These are phyloP conservation scores for Apostichopus japonicus DNA, from an alignment of 35 echinoderm and acorn worm genomes.

Conservation along the genomic window DNA sequence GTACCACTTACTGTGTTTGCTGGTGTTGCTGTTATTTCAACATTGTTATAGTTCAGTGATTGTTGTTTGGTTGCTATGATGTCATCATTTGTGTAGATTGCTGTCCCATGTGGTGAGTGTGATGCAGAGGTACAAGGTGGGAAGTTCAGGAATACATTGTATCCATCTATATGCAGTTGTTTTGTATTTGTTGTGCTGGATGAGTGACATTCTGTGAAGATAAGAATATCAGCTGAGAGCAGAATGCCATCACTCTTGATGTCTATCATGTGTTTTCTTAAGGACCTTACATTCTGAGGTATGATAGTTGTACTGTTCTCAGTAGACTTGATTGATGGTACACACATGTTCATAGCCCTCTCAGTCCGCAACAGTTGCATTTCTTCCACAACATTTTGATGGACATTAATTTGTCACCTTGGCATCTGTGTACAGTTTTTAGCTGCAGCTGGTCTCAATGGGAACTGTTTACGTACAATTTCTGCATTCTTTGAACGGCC, in stretches of 20 bases:
- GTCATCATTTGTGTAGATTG: background rate
- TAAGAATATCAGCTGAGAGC: conserved; percentile 3
- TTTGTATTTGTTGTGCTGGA: background rate
- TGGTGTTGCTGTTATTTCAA: no score
- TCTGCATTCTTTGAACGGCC: conserved; percentile 47
- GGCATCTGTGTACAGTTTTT: conserved; percentile 63
- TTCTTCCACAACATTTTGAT: conserved; percentile 35
- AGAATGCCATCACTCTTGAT: background rate
- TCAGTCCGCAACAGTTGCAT: conserved; percentile 31
- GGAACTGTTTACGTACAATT: conserved; percentile 54
- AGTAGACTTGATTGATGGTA: background rate
- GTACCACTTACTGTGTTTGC: background rate
- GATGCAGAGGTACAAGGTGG: background rate
- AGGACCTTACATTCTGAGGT: conserved; percentile 37
- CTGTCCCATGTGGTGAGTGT: background rate
- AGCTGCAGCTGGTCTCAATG: conserved; percentile 36
- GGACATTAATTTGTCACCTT: conserved; percentile 45
- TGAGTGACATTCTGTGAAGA: conserved; percentile 35
- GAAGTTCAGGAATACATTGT: background rate
- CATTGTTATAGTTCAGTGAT: no score
- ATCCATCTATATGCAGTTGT: conserved; percentile 33
- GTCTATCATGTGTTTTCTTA: conserved; percentile 13
- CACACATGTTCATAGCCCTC: background rate
- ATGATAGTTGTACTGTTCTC: background rate
- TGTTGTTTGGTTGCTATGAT: background rate